phyloP scores from a whole-genome alignment of 2,888 invertebrate species.

The Pseudococcus longispinus region DNA sequence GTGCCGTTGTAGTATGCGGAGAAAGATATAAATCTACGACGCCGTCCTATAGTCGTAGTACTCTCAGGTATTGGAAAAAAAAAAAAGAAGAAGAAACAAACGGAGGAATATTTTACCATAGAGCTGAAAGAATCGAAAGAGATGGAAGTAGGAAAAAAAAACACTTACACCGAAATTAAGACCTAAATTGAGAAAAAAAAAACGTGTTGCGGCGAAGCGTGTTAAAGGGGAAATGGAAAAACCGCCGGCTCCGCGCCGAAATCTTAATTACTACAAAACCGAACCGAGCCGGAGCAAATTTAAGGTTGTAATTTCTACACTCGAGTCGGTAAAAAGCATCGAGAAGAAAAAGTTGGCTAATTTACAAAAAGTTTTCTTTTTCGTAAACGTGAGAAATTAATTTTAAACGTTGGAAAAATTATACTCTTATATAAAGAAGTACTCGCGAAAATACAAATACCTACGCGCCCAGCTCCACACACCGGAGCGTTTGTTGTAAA shows the following conservation, averaged over 20 bases:
- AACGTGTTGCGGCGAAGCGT: neutral
- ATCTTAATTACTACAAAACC: slow-evolving; percentile 3
- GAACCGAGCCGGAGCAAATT: neutral
- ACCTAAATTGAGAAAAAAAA: neutral
- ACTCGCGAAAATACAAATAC: neutral
- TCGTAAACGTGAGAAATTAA: neutral
- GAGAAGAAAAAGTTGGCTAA: neutral
- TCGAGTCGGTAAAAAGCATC: neutral
- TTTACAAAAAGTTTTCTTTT: slow-evolving; percentile 5
- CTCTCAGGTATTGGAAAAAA: too few species aligned
- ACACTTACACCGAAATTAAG: neutral
- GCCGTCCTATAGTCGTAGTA: too few species aligned
- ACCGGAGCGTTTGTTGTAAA: neutral
- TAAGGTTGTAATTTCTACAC: neutral
- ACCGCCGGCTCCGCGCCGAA: neutral
- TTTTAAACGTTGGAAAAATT: slow-evolving; percentile 6
- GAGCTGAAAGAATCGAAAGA: neutral
- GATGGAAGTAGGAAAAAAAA: neutral
- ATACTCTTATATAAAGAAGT: neutral
- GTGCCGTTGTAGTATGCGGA: too few species aligned
- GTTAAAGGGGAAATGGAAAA: neutral
- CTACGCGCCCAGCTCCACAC: neutral
- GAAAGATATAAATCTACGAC: too few species aligned
- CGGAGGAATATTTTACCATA: neutral
- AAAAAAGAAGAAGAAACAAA: too few species aligned